Base-by-base conservation (phyloP, 2,797 vertebrate genomes). In the Lutjanus argentimaculatus region DNA sequence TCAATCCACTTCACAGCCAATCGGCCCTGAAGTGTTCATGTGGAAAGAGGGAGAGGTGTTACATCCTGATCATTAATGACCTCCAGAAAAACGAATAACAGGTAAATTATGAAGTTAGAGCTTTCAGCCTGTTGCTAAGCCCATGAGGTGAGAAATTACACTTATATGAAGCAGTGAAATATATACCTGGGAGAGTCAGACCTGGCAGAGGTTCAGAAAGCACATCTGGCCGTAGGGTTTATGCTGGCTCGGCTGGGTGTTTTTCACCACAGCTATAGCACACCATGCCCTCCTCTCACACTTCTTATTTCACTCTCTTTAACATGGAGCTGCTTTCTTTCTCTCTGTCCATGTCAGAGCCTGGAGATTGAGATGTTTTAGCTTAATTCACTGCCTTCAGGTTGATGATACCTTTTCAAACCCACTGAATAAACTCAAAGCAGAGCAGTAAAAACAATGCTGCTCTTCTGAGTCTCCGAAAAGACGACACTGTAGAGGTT, bases 151-250 rank as follows among this genome's bases (percentile, higher is more conserved):
- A 74, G 59, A 79, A 77, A 78, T 67, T 21, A 53, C 57, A 64
- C 36, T 4, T 53, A 40, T 36, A 67, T 56, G 66, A 79, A 62
- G 61, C 21, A 8, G 8, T 80, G 71, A 85, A 82, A 84, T 77
- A 45, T 68, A 62, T 71, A 81, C 80, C 72, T 68, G 72, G 80
- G 64, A 73, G 57, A 72, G 71, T 76, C 40, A 2, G 67, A 52
- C 16, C 56, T 79, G 77, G 71, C 62, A 46, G 75, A 62, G 68
- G 52, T 67, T 87, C 67, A 74, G 53, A 52, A 45, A 80, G 59
- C 58, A 89, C 86, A 91, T 89, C 86, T 91, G 90, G 86, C 25
- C 21, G 12, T 0, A 0, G 55, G 67, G 74, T 88, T 87, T 85
- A 52, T 85, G 57, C 85, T 88, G 83, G 85, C 84, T 68, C n/a